Conservation (phyloP, 2,113 vertebrate genomes). For the Platycercus adscitus region DNA sequence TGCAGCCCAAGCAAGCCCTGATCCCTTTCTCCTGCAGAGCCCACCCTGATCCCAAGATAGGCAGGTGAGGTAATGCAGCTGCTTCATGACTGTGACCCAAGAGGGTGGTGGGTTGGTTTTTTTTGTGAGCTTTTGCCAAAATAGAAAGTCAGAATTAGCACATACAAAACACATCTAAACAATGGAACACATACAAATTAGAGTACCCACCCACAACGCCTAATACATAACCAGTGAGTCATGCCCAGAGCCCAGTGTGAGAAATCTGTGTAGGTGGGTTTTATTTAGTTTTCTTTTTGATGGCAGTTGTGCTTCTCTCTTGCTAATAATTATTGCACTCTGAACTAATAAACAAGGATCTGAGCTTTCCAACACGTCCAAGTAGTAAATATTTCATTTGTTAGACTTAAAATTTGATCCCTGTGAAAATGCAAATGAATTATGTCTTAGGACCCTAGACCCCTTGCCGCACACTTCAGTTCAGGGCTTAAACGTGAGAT, state of each 20-base stretch:
- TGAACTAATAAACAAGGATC: conserved; percentile 22
- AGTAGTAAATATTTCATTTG: background rate
- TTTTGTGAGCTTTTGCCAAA: conserved; percentile 45
- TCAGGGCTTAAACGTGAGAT: background rate
- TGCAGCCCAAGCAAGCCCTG: background rate
- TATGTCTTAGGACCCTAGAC: background rate
- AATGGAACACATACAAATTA: conserved; percentile 49
- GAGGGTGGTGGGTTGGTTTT: background rate
- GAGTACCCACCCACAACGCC: conserved; percentile 43
- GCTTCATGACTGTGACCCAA: conserved; percentile 1
- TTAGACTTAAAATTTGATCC: background rate
- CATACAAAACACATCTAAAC: conserved; percentile 37
- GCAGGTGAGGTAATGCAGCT: conserved; percentile 41
- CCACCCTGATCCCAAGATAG: conserved; percentile 23
- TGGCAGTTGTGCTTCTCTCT: conserved; percentile 30
- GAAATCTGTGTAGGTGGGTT: conserved; percentile 57
- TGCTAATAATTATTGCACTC: conserved; percentile 22
- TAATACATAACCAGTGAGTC: conserved; percentile 56
- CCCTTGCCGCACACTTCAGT: background rate
- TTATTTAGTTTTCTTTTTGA: conserved; percentile 40
- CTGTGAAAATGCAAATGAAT: background rate
- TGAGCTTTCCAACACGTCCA: background rate
- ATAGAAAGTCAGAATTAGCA: conserved; percentile 33
- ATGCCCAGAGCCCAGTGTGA: conserved; percentile 30
- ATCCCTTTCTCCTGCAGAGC: background rate